Evolutionary conservation across 2,888 invertebrate species (phyloP).

Genomic region (Drosophila mettleri): DNA sequence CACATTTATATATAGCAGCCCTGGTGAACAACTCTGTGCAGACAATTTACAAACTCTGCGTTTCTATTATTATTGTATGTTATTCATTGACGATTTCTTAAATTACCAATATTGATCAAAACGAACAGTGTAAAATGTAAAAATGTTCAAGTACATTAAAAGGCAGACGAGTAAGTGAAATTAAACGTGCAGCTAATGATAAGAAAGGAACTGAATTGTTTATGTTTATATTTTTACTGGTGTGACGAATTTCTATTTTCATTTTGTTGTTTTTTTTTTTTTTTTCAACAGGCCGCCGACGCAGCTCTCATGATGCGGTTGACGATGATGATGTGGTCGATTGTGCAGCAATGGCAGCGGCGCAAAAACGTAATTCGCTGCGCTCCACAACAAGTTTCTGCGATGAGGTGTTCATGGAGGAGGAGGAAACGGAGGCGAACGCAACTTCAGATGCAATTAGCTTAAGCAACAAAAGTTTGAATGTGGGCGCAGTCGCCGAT

Average conservation of each 20-base stretch:
- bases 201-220: slow-evolving; percentile 9
- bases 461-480: slow-evolving; percentile 59
- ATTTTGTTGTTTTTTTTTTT: neutral
- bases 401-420: slow-evolving; percentile 80
- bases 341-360: slow-evolving; percentile 42
- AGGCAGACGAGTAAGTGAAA: slow-evolving; percentile 76
- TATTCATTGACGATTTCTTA: slow-evolving; percentile 13
- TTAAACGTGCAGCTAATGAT: neutral
- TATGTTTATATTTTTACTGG: slow-evolving; percentile 45
- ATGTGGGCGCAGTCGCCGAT: slow-evolving; percentile 52
- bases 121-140: slow-evolving; percentile 55
- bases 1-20: neutral
- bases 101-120: slow-evolving; percentile 18
- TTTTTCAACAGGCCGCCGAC: slow-evolving; percentile 67
- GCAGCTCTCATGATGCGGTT: slow-evolving; percentile 59
- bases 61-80: slow-evolving; percentile 20
- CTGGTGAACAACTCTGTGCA: slow-evolving; percentile 21
- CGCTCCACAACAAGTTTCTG: slow-evolving; percentile 83
- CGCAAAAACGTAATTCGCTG: slow-evolving; percentile 77
- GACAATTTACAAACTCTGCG: slow-evolving; percentile 11
- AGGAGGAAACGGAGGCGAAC: slow-evolving; percentile 34
- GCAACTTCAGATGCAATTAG: slow-evolving; percentile 58
- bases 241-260: slow-evolving; percentile 29
- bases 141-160: slow-evolving; percentile 82
- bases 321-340: slow-evolving; percentile 55